Evolutionary conservation across 2,888 invertebrate species (phyloP).

Genomic region (Mystacides longicornis): DNA sequence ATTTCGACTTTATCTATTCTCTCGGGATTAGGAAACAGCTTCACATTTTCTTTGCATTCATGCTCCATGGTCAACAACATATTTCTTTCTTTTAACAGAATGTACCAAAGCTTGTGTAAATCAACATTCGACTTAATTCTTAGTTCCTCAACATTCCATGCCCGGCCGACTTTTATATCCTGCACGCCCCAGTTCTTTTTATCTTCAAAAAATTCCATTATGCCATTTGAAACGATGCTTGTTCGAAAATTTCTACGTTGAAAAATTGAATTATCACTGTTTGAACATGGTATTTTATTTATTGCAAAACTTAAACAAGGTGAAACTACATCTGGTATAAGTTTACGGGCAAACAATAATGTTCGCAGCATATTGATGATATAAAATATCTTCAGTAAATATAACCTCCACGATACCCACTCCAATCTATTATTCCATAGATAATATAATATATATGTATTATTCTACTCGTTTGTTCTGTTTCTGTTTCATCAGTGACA

Average conservation of each 20-base stretch:
- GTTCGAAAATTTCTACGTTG: conserved; percentile 29
- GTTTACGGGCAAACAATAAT: too few relatives aligned
- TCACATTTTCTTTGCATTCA: conserved; percentile 57
- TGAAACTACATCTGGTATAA: too few relatives aligned
- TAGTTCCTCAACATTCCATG: conserved; percentile 86
- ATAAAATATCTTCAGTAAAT: too few relatives aligned
- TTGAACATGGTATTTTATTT: too few relatives aligned
- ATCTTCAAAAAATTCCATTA: conserved; percentile 87
- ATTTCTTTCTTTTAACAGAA: conserved; percentile 88
- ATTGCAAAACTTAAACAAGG: too few relatives aligned
- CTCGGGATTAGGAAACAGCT: conserved; percentile 84
- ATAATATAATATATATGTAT: too few relatives aligned
- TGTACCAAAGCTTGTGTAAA: conserved; percentile 93
- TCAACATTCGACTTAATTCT: conserved; percentile 92
- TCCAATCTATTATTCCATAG: too few relatives aligned
- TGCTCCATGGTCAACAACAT: conserved; percentile 97
- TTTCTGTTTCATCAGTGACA: too few relatives aligned
- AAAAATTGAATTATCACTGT: too few relatives aligned
- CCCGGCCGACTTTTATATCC: conserved; percentile 72
- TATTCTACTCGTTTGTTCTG: too few relatives aligned
- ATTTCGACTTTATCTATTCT: conserved; percentile 88
- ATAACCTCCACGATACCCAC: too few relatives aligned
- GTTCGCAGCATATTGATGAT: too few relatives aligned
- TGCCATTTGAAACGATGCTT: conserved; percentile 39
- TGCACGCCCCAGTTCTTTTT: conserved; percentile 75